phyloP scores from a whole-genome alignment of 1,140 invertebrate species.

The Pectinophora gossypiella region DNA sequence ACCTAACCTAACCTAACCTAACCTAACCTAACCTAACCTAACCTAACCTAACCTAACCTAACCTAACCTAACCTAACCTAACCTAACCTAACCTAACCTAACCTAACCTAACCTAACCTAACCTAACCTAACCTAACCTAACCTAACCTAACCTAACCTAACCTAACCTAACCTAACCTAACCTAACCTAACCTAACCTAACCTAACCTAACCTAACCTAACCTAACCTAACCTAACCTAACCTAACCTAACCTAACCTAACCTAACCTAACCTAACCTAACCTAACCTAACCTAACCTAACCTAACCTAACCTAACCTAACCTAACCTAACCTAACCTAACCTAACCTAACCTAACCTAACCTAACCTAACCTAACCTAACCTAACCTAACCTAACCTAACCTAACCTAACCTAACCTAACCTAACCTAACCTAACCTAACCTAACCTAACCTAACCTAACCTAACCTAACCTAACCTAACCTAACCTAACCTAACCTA shows the following conservation, averaged over 20 bases:
- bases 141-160: constrained; percentile 33
- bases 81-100: too few species aligned
- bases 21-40: too few species aligned
- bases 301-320: constrained; percentile 15
- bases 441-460: neutral
- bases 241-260: too few species aligned
- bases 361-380: constrained; percentile 31
- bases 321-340: constrained; percentile 10
- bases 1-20: too few species aligned
- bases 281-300: constrained; percentile 17
- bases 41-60: too few species aligned
- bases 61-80: too few species aligned
- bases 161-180: neutral
- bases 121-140: constrained; percentile 29
- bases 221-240: too few species aligned
- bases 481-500: constrained; percentile 37
- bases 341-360: constrained; percentile 6
- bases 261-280: too few species aligned
- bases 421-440: constrained; percentile 29
- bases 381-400: constrained; percentile 15
- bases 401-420: constrained; percentile 25
- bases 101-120: constrained; percentile 38
- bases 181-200: constrained; percentile 15
- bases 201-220: constrained; percentile 2
- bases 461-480: constrained; percentile 29